phyloP scores from a whole-genome alignment of 2,888 invertebrate species.

The Nematopogon swammerdamellus region DNA sequence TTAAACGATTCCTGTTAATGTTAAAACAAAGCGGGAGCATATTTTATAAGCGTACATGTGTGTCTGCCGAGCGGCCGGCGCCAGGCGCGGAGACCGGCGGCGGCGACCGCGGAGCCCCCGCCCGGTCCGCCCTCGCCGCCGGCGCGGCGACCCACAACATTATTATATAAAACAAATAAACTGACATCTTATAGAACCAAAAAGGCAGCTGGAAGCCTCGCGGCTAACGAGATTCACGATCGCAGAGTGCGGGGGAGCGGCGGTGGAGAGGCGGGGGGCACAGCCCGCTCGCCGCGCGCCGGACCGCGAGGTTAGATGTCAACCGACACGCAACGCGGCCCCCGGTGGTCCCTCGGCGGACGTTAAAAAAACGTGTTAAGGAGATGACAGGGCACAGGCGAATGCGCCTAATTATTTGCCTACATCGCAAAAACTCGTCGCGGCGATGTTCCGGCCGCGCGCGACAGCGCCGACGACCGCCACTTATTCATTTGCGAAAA shows the following conservation, averaged over 20 bases:
- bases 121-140: slow-evolving; percentile 37
- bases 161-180: slow-evolving; percentile 54
- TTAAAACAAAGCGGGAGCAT: neutral
- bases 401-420: slow-evolving; percentile 37
- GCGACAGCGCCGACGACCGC: slow-evolving; percentile 21
- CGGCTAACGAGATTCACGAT: slow-evolving; percentile 49
- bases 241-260: too few relatives aligned
- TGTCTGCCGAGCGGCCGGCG: slow-evolving; percentile 31
- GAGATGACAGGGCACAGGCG: slow-evolving; percentile 48
- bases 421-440: slow-evolving; percentile 29
- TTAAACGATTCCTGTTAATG: neutral
- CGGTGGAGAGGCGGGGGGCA: too few relatives aligned
- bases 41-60: neutral
- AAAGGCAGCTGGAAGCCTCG: slow-evolving; percentile 27
- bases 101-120: slow-evolving; percentile 22
- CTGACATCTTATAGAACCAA: slow-evolving; percentile 29
- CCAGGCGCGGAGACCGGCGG: slow-evolving; percentile 18
- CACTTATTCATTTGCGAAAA: slow-evolving; percentile 28
- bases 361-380: slow-evolving; percentile 41
- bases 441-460: slow-evolving; percentile 27
- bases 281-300: too few relatives aligned
- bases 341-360: slow-evolving; percentile 38
- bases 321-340: slow-evolving; percentile 11
- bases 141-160: slow-evolving; percentile 31
- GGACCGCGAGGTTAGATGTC: neutral